Evolutionary conservation across 2,113 vertebrate genomes (phyloP), one percentile per base, ranked within the genome.

Genomic region (Sciurus niger): DNA sequence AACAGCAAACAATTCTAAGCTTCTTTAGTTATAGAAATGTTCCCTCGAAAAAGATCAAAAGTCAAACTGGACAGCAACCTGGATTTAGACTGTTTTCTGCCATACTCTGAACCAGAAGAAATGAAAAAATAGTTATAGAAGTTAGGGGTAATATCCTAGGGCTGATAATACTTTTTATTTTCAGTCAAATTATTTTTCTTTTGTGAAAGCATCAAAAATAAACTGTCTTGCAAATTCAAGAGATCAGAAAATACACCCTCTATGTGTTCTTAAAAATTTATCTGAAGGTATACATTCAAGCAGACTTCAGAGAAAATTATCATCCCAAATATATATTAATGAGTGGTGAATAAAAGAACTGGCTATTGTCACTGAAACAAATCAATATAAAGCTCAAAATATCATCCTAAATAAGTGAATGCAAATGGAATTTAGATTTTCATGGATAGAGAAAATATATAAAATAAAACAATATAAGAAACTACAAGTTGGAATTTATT

Each of bases 181-280:
- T 32, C 34, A 43, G 25, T 67, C 8, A 58, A 76, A 16, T 74
- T 94, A 79, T 86, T 90, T 73, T 87, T 78, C 68, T 67, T 63
- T 80, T 77, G 32, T 63, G 20, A 80, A 55, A 60, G 6, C 68
- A 40, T 90, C 79, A 92, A 67, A 85, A 96, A 91, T 58, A 11
- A 92, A 73, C 16, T 18, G 22, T 34, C 58, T 91, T 60, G 18
- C 65, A 55, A 37, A 46, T 73, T 55, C n/a, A 84, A 46, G 53
- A 25, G 22, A 25, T 74, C 51, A 89, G 73, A 55, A 89, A 93
- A n/a, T 53, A 58, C 1, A 28, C 60, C 34, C 46, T 68, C 32
- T 46, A 7, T 82, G 48, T 92, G 34, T 65, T 40, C 28, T 67
- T 82, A 72, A 79, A 89, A 89, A 28, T 58, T 32, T 18, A 37